A percentile compares a stretch with the other conserved stretches of the same genome.
Conservation (phyloP, 2,113 vertebrate species). For the Formicarius rufipectus region DNA sequence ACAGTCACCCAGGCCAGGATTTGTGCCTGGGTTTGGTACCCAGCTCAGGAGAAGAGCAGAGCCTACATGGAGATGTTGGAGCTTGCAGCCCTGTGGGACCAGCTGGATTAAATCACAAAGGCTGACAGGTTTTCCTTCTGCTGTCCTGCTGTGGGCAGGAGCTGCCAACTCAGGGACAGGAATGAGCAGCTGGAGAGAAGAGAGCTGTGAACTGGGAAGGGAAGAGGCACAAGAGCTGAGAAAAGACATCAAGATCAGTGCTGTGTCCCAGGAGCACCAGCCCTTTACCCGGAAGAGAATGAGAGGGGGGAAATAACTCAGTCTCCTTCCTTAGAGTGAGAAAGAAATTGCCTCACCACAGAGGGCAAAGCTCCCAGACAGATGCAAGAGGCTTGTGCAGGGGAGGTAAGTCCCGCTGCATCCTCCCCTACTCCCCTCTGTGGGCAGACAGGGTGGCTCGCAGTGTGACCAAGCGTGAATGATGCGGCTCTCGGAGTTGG, state of each 20-base stretch:
- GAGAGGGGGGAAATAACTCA: not conserved
- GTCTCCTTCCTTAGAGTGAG: not conserved
- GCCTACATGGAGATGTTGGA: not conserved
- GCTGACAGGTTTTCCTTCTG: not conserved
- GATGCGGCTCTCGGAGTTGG: constrained; percentile 20
- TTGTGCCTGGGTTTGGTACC: not conserved
- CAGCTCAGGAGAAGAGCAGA: not conserved
- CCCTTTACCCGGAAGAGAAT: not conserved
- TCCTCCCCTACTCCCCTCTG: constrained; percentile 26
- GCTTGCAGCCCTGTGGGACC: not conserved
- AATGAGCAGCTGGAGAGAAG: not conserved
- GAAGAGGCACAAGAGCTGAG: not conserved
- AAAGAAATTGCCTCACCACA: not conserved
- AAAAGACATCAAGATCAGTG: not conserved
- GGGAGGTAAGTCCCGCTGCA: constrained; percentile 43
- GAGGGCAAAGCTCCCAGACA: not conserved
- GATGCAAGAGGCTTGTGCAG: constrained; percentile 1
- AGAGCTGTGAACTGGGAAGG: not conserved
- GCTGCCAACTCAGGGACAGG: not conserved
- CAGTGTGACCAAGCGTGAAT: constrained; percentile 39
- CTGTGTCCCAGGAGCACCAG: not conserved
- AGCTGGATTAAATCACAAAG: not conserved
- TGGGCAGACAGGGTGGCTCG: constrained; percentile 56
- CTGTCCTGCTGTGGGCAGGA: not conserved
- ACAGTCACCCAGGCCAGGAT: not conserved